Evolutionary conservation across 2,888 invertebrate species (phyloP).

Genomic region (Hirudinaria manillensis): DNA sequence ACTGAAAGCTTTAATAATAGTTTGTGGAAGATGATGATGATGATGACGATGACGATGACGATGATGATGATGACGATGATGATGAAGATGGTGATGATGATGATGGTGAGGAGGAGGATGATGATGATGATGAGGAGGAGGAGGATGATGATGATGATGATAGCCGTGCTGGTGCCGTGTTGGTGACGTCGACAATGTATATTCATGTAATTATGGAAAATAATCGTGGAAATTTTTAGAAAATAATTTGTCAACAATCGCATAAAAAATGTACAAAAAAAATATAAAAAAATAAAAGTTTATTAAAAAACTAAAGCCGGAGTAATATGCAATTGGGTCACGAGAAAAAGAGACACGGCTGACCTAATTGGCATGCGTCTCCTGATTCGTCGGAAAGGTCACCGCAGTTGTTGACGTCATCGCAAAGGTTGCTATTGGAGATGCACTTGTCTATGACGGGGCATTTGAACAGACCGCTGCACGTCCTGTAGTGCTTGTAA

Average conservation of each 20-base stretch:
- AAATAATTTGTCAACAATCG: not conserved
- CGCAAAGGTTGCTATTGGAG: not conserved
- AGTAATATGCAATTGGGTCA: not conserved
- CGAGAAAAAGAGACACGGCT: not conserved
- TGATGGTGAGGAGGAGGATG: not conserved
- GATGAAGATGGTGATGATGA: not conserved
- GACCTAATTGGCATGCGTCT: not conserved
- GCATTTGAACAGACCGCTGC: conserved; percentile 2
- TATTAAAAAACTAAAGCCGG: not conserved
- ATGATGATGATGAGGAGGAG: not conserved
- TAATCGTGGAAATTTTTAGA: not conserved
- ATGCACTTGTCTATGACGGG: not conserved
- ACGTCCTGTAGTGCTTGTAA: not conserved
- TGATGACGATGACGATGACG: conserved; percentile 15
- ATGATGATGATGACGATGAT: not conserved
- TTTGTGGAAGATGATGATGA: not conserved
- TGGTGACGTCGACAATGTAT: conserved; percentile 2
- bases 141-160: not conserved
- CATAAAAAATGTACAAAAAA: not conserved
- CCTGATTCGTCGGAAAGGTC: not conserved
- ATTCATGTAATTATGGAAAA: not conserved
- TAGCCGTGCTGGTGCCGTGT: not conserved
- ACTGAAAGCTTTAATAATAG: too few relatives aligned
- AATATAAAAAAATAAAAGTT: not conserved
- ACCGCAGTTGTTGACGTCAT: not conserved